Conservation (phyloP, 2,113 vertebrate genomes). For the Neogobius melanostomus region DNA sequence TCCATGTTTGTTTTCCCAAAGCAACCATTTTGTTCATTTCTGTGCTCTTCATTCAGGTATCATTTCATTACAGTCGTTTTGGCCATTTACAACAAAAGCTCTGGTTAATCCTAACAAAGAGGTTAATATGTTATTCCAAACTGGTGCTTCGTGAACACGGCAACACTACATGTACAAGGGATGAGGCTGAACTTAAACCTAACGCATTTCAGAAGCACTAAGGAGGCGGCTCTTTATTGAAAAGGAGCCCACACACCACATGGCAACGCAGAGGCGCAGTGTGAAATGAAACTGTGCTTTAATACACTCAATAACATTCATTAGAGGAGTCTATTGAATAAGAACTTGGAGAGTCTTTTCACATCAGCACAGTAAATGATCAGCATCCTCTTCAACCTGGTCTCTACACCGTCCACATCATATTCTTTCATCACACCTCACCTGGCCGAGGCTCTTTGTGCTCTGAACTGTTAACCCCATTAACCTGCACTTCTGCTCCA, state of each 20-base stretch:
- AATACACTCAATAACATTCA: no score
- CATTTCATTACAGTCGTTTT: not conserved
- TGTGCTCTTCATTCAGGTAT: not conserved
- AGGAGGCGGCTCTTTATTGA: not conserved
- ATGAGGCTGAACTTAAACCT: not conserved
- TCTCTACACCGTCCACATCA: no score
- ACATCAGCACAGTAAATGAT: no score
- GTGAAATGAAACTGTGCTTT: not conserved
- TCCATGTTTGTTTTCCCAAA: no score
- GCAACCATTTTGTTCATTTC: no score
- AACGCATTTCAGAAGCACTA: not conserved
- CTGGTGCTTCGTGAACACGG: not conserved
- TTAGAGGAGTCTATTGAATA: no score
- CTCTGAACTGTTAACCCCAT: no score
- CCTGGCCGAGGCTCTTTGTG: no score
- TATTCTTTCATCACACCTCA: no score
- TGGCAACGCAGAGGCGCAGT: not conserved
- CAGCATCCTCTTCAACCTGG: no score
- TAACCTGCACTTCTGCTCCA: no score
- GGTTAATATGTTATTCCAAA: not conserved
- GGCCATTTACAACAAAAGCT: not conserved
- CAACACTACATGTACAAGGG: not conserved
- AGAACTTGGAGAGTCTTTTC: no score
- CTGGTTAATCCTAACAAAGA: not conserved
- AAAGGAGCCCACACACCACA: constrained; percentile 2